These are phyloP conservation scores for Picus viridis DNA, from an alignment of 2,797 vertebrate genomes.

Conservation along the genomic window DNA sequence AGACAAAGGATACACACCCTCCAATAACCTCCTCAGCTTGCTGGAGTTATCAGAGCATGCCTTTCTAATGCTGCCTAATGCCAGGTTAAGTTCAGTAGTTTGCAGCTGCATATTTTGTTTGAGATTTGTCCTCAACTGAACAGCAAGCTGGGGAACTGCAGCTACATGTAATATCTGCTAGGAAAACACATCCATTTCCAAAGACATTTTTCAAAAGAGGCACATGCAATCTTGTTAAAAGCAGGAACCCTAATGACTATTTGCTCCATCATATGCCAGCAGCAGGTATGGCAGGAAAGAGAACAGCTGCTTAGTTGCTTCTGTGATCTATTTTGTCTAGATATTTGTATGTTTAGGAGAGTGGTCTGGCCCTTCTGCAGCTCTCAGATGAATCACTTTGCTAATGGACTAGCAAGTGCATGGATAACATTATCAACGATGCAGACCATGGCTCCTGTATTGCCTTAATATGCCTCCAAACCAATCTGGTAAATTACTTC, in stretches of 20 bases:
- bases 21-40: conserved; percentile 40
- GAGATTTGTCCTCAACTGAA: conserved; percentile 8
- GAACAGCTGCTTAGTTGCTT: conserved; percentile 37
- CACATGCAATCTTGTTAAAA: conserved; percentile 35
- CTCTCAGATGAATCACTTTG: conserved; percentile 68
- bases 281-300: conserved; percentile 24
- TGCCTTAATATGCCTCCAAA: conserved; percentile 60
- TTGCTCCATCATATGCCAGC: background rate
- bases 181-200: conserved; percentile 18
- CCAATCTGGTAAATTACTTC: conserved; percentile 72
- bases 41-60: conserved; percentile 26
- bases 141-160: background rate
- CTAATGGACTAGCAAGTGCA: conserved; percentile 75
- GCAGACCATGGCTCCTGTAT: conserved; percentile 50
- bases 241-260: background rate
- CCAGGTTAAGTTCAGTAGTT: conserved; percentile 43
- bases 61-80: conserved; percentile 38
- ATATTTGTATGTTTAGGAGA: conserved; percentile 35
- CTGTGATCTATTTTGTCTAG: conserved; percentile 27
- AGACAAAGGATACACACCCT: conserved; percentile 29
- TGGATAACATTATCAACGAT: conserved; percentile 66
- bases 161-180: background rate
- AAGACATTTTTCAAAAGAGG: conserved; percentile 44
- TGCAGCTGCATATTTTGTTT: background rate
- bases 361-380: conserved; percentile 21